Evolutionary conservation across 2,797 vertebrate species (phyloP).

Genomic region (Cynodonichthys magdalenae): DNA sequence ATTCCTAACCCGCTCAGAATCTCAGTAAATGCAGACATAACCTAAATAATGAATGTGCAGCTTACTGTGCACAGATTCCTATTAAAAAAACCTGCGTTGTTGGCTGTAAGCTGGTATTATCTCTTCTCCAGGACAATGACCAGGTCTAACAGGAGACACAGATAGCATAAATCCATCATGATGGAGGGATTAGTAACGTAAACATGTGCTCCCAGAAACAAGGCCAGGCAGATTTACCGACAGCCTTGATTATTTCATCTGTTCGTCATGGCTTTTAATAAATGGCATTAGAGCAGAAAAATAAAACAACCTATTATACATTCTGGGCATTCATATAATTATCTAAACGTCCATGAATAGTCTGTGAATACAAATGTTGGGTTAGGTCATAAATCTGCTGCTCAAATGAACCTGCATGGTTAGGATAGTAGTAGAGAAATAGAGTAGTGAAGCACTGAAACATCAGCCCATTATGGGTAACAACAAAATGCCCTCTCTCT

Average conservation of each 20-base stretch:
- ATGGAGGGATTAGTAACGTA: conserved; percentile 57
- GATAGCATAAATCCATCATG: conserved; percentile 54
- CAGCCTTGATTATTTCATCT: conserved; percentile 39
- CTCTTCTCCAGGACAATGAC: conserved; percentile 48
- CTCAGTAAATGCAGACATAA: conserved; percentile 59
- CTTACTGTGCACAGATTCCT: conserved; percentile 35
- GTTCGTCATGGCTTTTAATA: conserved; percentile 10
- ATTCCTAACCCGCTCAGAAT: conserved; percentile 51
- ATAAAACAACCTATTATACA: background rate
- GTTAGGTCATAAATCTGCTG: conserved; percentile 20
- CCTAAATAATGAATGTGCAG: conserved; percentile 50
- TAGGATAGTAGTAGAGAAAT: conserved; percentile 14
- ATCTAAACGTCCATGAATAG: conserved; percentile 1
- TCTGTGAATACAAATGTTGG: conserved; percentile 24
- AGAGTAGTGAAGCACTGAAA: conserved; percentile 10
- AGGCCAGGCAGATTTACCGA: conserved; percentile 9
- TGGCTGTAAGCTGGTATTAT: conserved; percentile 65
- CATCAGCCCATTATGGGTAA: conserved; percentile 6
- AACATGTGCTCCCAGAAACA: conserved; percentile 41
- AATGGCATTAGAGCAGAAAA: background rate
- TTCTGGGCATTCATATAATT: background rate
- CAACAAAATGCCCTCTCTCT: conserved; percentile 7
- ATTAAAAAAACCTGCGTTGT: conserved; percentile 55
- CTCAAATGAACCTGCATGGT: conserved; percentile 31
- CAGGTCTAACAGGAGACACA: conserved; percentile 54